A percentile compares a stretch with the other conserved stretches of the same genome.
Conservation (phyloP, 2,888 invertebrate species). For the Ophioninae sp. region DNA sequence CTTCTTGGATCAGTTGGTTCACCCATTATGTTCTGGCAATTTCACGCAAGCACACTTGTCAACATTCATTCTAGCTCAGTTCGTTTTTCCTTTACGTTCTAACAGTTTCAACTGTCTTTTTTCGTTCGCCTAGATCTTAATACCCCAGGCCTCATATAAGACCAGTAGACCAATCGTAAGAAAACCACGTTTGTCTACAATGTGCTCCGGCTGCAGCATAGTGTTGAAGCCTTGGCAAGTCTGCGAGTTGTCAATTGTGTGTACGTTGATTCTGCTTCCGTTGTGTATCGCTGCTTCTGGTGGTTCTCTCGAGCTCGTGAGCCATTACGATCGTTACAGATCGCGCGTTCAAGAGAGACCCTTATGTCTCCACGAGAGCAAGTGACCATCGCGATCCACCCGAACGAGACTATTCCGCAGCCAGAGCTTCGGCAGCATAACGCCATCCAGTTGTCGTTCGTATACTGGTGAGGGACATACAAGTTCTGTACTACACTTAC, state of each 20-base stretch:
- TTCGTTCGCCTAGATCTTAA: no score
- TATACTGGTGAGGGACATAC: slow-evolving; percentile 33
- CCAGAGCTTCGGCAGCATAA: slow-evolving; percentile 22
- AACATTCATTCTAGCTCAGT: no score
- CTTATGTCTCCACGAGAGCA: slow-evolving; percentile 69
- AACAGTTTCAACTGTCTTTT: no score
- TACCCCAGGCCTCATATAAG: no score
- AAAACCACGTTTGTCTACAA: neutral
- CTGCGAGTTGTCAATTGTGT: slow-evolving; percentile 23
- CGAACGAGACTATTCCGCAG: slow-evolving; percentile 61
- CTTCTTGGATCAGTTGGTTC: slow-evolving; percentile 54
- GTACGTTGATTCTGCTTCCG: slow-evolving; percentile 23
- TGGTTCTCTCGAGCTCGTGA: slow-evolving; percentile 63
- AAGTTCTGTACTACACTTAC: slow-evolving; percentile 46
- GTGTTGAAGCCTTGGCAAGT: slow-evolving; percentile 48
- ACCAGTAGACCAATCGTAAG: no score
- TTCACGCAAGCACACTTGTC: no score
- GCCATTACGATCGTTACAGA: slow-evolving; percentile 75
- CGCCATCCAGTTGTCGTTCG: slow-evolving; percentile 12
- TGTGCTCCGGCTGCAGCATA: slow-evolving; percentile 43
- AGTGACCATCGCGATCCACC: slow-evolving; percentile 63
- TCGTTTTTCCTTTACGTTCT: no score
- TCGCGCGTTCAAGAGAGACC: slow-evolving; percentile 69
- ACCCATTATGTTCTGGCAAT: slow-evolving; percentile 31
- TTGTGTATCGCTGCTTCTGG: slow-evolving; percentile 31